phyloP scores from a whole-genome alignment of 35 echinoderm and acorn worm genomes.

The Holothuria glaberrima region DNA sequence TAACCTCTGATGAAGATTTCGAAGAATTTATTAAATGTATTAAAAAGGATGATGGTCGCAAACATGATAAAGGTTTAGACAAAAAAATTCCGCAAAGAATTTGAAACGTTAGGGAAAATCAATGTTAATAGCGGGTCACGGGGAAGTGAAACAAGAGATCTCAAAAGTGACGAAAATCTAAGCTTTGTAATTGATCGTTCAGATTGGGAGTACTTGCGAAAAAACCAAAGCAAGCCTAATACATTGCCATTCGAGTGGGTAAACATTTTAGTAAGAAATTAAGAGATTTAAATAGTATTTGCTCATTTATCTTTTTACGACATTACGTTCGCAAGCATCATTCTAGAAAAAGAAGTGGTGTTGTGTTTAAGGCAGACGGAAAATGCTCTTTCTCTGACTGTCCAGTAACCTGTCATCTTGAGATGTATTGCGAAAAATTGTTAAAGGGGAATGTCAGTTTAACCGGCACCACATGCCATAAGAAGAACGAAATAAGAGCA shows the following conservation, averaged over 20 bases:
- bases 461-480: neutral
- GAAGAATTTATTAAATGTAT: neutral
- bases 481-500: neutral
- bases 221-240: neutral
- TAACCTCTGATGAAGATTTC: neutral
- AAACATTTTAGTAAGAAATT: neutral
- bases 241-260: conserved; percentile 10
- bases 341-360: neutral
- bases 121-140: too few species aligned
- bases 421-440: neutral
- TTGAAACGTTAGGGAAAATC: too few species aligned
- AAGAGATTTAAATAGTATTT: neutral
- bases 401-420: neutral
- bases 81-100: too few species aligned
- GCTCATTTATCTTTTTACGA: neutral
- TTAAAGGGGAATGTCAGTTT: neutral
- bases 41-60: neutral
- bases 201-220: too few species aligned
- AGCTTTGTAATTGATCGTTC: too few species aligned
- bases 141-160: too few species aligned
- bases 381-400: conserved; percentile 7
- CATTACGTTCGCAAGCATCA: neutral
- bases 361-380: neutral
- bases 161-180: too few species aligned
- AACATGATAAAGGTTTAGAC: neutral